Conservation (phyloP, 2,888 invertebrate genomes). For the Achlya flavicornis region DNA sequence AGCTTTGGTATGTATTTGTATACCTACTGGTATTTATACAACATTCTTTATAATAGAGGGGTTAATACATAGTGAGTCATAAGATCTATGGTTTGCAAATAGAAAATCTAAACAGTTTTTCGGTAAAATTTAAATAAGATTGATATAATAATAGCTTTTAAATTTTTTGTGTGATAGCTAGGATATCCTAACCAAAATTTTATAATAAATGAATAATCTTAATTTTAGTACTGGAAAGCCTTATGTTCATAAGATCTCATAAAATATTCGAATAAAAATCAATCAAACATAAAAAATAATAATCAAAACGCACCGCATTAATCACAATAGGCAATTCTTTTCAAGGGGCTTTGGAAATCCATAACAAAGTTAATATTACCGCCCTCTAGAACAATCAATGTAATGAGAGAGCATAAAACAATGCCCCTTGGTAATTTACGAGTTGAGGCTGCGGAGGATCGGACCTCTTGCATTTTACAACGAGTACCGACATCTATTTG, state of each 20-base stretch:
- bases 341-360: slow-evolving; percentile 50
- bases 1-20: neutral
- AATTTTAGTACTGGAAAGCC: too few species aligned
- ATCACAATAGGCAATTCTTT: slow-evolving; percentile 41
- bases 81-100: too few species aligned
- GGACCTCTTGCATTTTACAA: slow-evolving; percentile 57
- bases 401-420: slow-evolving; percentile 77
- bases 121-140: too few species aligned
- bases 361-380: slow-evolving; percentile 61
- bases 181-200: too few species aligned
- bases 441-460: slow-evolving; percentile 48
- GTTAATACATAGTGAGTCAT: too few species aligned
- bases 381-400: slow-evolving; percentile 70
- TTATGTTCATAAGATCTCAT: too few species aligned
- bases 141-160: too few species aligned
- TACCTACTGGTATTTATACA: neutral
- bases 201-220: too few species aligned
- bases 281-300: slow-evolving; percentile 24
- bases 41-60: neutral
- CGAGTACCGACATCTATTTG: slow-evolving; percentile 46
- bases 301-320: slow-evolving; percentile 37
- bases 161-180: too few species aligned
- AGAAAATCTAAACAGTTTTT: too few species aligned
- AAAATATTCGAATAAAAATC: neutral
- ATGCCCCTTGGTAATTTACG: slow-evolving; percentile 70